Evolutionary conservation across 2,797 vertebrate species (phyloP).

Genomic region (Pelobates cultripes): DNA sequence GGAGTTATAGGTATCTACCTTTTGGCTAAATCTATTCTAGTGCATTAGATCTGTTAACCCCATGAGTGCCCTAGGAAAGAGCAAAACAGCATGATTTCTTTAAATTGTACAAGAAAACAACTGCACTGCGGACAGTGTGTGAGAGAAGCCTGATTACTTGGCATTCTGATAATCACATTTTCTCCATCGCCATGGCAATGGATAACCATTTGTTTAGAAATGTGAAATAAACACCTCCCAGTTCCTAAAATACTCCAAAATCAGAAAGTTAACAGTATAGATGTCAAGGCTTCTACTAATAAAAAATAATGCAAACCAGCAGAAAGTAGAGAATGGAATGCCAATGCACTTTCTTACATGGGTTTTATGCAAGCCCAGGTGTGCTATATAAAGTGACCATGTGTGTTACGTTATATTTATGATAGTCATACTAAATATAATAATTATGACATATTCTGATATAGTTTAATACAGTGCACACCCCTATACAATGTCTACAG

Average conservation of each 20-base stretch:
- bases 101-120: not conserved
- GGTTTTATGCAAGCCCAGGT: too few relatives aligned
- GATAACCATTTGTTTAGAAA: slow-evolving; percentile 17
- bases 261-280: not conserved
- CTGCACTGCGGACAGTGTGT: slow-evolving; percentile 18
- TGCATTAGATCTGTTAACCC: not conserved
- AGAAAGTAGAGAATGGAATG: too few relatives aligned
- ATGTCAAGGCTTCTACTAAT: not conserved
- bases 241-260: slow-evolving; percentile 1
- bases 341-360: too few relatives aligned
- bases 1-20: too few relatives aligned
- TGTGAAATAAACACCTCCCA: not conserved
- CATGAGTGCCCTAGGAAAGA: not conserved
- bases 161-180: slow-evolving; percentile 22
- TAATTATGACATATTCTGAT: too few relatives aligned
- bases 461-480: too few relatives aligned
- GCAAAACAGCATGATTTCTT: not conserved
- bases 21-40: too few relatives aligned
- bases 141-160: slow-evolving; percentile 13
- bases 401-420: too few relatives aligned
- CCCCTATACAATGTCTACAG: too few relatives aligned
- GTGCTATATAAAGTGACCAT: too few relatives aligned
- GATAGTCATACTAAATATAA: too few relatives aligned
- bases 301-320: not conserved
- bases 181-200: slow-evolving; percentile 17